A percentile compares a stretch with the other conserved stretches of the same genome.
These are phyloP conservation scores for Scrobipalpa atriplicella DNA, from an alignment of 2,888 invertebrate genomes.

Conservation along the genomic window DNA sequence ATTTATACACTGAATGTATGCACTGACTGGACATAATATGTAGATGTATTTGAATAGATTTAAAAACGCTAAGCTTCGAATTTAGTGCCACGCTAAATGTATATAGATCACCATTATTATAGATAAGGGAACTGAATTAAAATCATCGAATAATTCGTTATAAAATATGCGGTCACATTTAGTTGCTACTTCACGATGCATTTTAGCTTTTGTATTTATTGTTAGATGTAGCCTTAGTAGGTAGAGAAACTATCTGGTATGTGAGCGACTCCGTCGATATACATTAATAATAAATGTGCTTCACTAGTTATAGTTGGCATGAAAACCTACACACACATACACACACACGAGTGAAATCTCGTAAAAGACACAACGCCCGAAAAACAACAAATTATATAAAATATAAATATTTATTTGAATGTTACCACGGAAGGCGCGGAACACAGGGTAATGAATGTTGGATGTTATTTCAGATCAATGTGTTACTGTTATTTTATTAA, in stretches of 20 bases:
- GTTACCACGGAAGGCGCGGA: conserved; percentile 36
- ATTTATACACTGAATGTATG: conserved; percentile 25
- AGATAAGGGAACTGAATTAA: conserved; percentile 26
- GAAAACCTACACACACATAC: conserved; percentile 45
- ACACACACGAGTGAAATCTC: conserved; percentile 55
- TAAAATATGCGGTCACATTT: conserved; percentile 28
- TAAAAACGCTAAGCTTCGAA: conserved; percentile 26
- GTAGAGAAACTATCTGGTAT: conserved; percentile 65
- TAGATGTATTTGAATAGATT: conserved; percentile 23
- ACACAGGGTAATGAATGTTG: conserved; percentile 54
- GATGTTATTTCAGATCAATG: conserved; percentile 55
- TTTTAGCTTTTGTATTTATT: conserved; percentile 55
- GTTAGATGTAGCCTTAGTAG: conserved; percentile 47
- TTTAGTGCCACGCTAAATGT: conserved; percentile 28
- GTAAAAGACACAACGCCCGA: conserved; percentile 54
- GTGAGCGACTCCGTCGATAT: conserved; percentile 71
- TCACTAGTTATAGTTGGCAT: conserved; percentile 54
- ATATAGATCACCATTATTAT: conserved; percentile 16
- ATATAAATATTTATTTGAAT: conserved; percentile 43
- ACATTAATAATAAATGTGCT: conserved; percentile 63
- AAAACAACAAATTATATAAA: conserved; percentile 51
- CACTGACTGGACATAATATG: conserved; percentile 28
- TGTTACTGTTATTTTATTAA: conserved; percentile 52
- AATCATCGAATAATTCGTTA: conserved; percentile 26
- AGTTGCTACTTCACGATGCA: conserved; percentile 39